Base-by-base conservation (phyloP, 2,888 invertebrate genomes). In the Merodon equestris region DNA sequence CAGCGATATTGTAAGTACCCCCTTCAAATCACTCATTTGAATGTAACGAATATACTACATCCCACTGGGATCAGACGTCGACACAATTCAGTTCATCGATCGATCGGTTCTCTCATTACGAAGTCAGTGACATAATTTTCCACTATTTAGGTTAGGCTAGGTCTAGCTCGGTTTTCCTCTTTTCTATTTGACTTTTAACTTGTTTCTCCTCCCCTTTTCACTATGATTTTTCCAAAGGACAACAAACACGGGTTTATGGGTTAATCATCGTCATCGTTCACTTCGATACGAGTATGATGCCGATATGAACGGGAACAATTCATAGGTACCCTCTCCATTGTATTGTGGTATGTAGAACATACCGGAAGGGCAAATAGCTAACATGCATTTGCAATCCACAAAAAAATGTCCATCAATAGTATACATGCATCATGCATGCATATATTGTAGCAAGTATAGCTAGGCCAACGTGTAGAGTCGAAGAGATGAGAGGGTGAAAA, bases 1-100 rank as follows among this genome's bases (percentile, higher is more conserved):
- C 95, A 95, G 90, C 91, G 97, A 92, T 97, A 96, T 91, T 93
- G 97, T 97, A 94, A 97, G 97, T 95, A 79, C 57, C 9, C 1
- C 38, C 0, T 19, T 45, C 12, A 36, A 36, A 40, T n/a, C 27
- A 3, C 40, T n/a, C 3, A 40, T n/a, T 5, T 40, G 40, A n/a
- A n/a, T n/a, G n/a, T n/a, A n/a, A n/a, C n/a, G n/a, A n/a, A n/a
- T n/a, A n/a, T n/a, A n/a, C n/a, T n/a, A n/a, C n/a, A n/a, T n/a
- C n/a, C n/a, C n/a, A n/a, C n/a, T n/a, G n/a, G n/a, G n/a, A n/a
- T n/a, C n/a, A n/a, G n/a, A n/a, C n/a, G n/a, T n/a, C n/a, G n/a
- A n/a, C n/a, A n/a, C n/a, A 4, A 27, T 7, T 27, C 7, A 27
- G 2, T 7, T 7, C 63, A 74, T 74, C 63, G 54, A 79, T 79